Evolutionary conservation across 2,113 vertebrate species (phyloP).

Genomic region (Nothocercus nigrocapillus): DNA sequence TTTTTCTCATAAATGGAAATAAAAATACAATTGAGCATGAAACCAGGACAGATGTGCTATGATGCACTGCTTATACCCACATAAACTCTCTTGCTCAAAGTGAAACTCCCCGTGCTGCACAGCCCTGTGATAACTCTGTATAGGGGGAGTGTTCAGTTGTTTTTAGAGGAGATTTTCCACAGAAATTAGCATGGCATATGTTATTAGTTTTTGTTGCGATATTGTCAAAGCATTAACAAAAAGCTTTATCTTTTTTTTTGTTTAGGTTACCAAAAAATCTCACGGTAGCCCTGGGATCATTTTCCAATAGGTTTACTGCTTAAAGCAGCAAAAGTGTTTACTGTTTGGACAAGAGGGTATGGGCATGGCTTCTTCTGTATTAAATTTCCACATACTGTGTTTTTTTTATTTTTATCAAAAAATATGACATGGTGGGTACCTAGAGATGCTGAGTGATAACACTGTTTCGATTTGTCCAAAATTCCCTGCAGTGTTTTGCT

Average conservation of each 20-base stretch:
- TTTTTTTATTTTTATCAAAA: not conserved
- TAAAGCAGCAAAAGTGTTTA: not conserved
- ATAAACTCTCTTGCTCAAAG: constrained; percentile 29
- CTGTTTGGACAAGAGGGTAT: not conserved
- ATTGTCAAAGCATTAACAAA: not conserved
- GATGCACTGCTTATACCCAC: not conserved
- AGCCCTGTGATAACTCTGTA: constrained; percentile 47
- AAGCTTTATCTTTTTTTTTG: too few relatives aligned
- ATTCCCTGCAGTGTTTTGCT: not conserved
- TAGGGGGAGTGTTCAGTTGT: constrained; percentile 4
- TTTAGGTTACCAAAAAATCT: constrained; percentile 25
- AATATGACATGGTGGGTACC: not conserved
- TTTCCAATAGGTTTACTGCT: not conserved
- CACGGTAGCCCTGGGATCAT: constrained; percentile 18
- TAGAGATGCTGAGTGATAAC: not conserved
- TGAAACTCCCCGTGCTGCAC: not conserved
- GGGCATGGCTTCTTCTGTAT: not conserved
- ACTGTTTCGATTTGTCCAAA: not conserved
- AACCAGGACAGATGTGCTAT: not conserved
- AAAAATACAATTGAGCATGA: constrained; percentile 62
- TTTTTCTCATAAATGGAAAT: constrained; percentile 65
- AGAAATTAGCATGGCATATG: constrained; percentile 9
- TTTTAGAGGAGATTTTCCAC: constrained; percentile 49
- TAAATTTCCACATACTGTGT: not conserved
- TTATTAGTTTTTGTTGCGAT: constrained; percentile 35